Evolutionary conservation across 2,797 vertebrate species (phyloP), one percentile per base, ranked within the genome.

Genomic region (Rachycentron canadum): DNA sequence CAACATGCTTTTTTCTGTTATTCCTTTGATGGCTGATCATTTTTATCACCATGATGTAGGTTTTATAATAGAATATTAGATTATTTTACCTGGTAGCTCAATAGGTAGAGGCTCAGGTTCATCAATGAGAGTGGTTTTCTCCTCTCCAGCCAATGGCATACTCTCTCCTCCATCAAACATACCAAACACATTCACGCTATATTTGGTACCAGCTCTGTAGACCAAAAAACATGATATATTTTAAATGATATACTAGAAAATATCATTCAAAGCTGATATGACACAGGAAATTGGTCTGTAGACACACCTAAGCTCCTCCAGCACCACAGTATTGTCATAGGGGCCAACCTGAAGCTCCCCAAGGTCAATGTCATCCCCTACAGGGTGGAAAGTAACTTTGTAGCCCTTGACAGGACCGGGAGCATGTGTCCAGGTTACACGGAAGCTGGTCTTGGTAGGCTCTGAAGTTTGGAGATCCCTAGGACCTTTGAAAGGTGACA

Each of bases 101-200:
- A 94, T 43, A 56, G 90, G 76, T 63, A 89, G 81, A 43, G 87
- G 83, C 0, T 93, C 93, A 65, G 97, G 96, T 50, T 85, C 95
- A 59, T 99, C 98, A 55, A 91, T 94, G 77, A 98, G 95, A 17
- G 98, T 99, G 68, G 98, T 99, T 95, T 96, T 97, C 94, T 99
- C 98, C 92, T 99, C 95, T 89, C 98, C 98, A 93, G 97, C 94
- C 79, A 99, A 88, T 8, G 98, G 98, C 87, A 94, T 92, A 91
- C 98, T 99, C 91, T 97, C 96, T 89, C 98, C 98, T 90, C 96
- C 97, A 5, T 99, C 98, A 95, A 99, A 99, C 95, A 99, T 94
- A 73, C 98, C 97, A 91, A 96, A 96, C 87, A 99, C 98, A 92
- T 91, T 99, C 77, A 99, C 98, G 82, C 95, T 94, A 91, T 99